Evolutionary conservation across 2,797 vertebrate genomes (phyloP), one percentile per base, ranked within the genome.

Genomic region (Schizopygopsis malacanthus): DNA sequence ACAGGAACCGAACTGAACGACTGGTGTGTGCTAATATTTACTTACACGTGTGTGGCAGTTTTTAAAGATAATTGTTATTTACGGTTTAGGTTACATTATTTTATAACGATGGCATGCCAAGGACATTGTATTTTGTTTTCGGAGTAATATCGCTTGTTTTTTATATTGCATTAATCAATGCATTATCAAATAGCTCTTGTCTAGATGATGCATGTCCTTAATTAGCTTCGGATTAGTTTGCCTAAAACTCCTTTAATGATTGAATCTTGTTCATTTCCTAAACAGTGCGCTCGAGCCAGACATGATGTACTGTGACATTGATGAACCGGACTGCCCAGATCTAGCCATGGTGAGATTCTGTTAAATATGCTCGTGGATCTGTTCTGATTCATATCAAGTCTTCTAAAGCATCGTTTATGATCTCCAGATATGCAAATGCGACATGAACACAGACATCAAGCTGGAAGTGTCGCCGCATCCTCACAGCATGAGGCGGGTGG

Each of bases 401-500:
- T 39, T 37, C 16, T 56, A 4, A 82, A 71, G 22, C 12, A 33
- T 15, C 2, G 3, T 33, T 73, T 2, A 2, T 63, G 11, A 41
- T 65, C 61, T 50, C 4, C 78, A 90, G 90, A 50, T 52, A 7
- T 54, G 61, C 6, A 22, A 8, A 25, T 89, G 88, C 47, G 2
- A 2, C 1, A 47, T 91, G 0, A 71, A 89, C 0, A 4, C 67
- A 0, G 90, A 77, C 0, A 41, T 93, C 15, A 59, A 88, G 0
- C 45, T 94, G 88, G 67, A 89, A 56, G 80, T 93, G 76, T 56
- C 43, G 11, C n/a, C 0, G 0, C 39, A 89, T 54, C 33, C 9
- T 0, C 50, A 4, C 12, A 87, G 43, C 13, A 67, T 94, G 88
- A 70, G 13, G 28, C 16, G 9, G 0, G 76, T 81, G 0, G 91